Base-by-base conservation (phyloP, 2,113 vertebrate genomes). In the Otis tarda region DNA sequence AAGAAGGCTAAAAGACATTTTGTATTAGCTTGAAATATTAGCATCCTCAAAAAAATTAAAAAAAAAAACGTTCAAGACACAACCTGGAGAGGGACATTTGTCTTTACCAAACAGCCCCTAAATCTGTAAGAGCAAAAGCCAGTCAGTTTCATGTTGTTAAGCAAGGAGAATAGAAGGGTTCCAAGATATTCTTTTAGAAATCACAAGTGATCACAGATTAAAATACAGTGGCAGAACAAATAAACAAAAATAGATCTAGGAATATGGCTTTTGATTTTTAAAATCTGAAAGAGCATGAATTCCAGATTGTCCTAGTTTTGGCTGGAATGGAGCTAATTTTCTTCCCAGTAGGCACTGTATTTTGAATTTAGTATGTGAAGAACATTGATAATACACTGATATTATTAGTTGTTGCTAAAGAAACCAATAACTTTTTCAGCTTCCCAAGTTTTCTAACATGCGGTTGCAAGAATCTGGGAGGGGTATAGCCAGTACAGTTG, bases 121-220 rank as follows among this genome's bases (percentile, higher is more conserved):
- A 35, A 85, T 50, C 19, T 65, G 2, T 27, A 69, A 74, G 5
- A 55, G 21, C 63, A 73, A 87, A 90, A 73, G 20, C 28, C 39
- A 60, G 2, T 30, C 0, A 0, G 2, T n/a, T 80, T 56, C 27
- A 8, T 52, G 76, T 76, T n/a, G 7, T 45, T 52, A 91, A 65
- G 35, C 22, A 71, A 83, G 37, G 25, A 63, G 3, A 13, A 28
- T 5, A 45, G 31, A 75, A 94, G 28, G 5, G 16, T 11, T 78
- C 4, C 13, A 79, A 39, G 50, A 52, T 23, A 31, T 19, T 64
- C 7, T 56, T 45, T 59, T 8, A 41, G n/a, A 83, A 92, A 25
- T 12, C 64, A 14, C 1, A 81, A 45, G 9, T 21, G 24, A 71
- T 57, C 25, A 35, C 10, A 56, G 7, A 59, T 31, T 55, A 28